phyloP scores from a whole-genome alignment of 2,888 invertebrate species.

The Galerucella nymphaeae region DNA sequence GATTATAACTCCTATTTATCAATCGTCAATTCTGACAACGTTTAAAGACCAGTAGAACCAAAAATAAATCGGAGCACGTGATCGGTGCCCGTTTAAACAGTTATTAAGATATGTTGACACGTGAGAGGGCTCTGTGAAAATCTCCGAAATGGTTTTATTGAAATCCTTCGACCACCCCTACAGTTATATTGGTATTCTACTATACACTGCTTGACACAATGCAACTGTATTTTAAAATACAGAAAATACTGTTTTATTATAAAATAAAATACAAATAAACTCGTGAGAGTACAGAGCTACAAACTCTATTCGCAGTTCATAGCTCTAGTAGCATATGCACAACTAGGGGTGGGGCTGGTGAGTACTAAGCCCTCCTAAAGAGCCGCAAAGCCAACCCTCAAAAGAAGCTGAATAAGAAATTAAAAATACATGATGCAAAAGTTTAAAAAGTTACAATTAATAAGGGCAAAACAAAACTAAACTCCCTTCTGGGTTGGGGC shows the following conservation, averaged over 20 bases:
- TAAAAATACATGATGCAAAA: too few species aligned
- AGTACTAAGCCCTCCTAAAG: too few species aligned
- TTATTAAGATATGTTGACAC: conserved; percentile 48
- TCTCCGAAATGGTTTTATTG: conserved; percentile 41
- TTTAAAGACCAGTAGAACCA: conserved; percentile 25
- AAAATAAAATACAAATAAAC: too few species aligned
- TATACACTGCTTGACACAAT: conserved; percentile 30
- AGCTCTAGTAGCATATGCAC: too few species aligned
- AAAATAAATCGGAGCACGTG: conserved; percentile 44
- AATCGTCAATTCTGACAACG: conserved; percentile 7
- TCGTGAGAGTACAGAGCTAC: too few species aligned
- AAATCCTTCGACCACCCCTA: conserved; percentile 38
- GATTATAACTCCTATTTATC: background rate
- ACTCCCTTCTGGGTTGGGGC: too few species aligned
- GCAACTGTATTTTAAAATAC: background rate
- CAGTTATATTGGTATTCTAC: conserved; percentile 43
- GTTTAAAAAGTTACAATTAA: too few species aligned
- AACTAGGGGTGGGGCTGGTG: too few species aligned
- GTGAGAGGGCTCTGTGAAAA: conserved; percentile 45
- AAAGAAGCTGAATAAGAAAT: too few species aligned
- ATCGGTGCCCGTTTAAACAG: conserved; percentile 46
- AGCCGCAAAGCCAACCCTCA: too few species aligned
- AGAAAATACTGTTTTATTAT: background rate
- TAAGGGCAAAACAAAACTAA: too few species aligned
- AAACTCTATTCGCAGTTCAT: too few species aligned